Percentiles rank a stretch among this genome's conserved stretches.
Evolutionary conservation across 2,888 invertebrate genomes (phyloP).

Genomic region (Oligia strigilis): DNA sequence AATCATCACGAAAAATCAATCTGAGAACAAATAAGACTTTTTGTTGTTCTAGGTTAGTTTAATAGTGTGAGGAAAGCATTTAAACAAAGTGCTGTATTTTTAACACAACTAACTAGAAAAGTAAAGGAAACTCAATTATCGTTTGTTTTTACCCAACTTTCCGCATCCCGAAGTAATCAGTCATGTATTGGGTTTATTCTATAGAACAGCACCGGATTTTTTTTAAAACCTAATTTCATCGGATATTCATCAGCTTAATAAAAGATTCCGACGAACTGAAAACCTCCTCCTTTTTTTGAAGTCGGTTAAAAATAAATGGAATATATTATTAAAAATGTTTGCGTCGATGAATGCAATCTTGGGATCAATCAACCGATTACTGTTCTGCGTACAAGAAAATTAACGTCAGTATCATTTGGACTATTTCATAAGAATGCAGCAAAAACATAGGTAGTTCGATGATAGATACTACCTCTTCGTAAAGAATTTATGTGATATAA

Average conservation of each 20-base stretch:
- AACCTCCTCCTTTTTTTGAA: too few relatives aligned
- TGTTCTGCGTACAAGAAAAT: neutral
- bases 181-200: neutral
- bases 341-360: neutral
- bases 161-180: neutral
- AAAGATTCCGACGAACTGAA: too few relatives aligned
- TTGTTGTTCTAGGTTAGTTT: neutral
- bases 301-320: neutral
- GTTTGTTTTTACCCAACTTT: neutral
- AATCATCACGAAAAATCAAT: too few relatives aligned
- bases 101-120: neutral
- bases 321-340: neutral
- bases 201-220: neutral
- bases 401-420: neutral
- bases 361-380: neutral
- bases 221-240: neutral
- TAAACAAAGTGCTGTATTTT: neutral
- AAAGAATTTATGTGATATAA: neutral
- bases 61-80: constrained; percentile 6
- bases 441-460: neutral
- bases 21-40: constrained; percentile 4
- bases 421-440: neutral
- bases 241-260: neutral
- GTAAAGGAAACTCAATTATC: neutral
- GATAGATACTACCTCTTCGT: neutral